Evolutionary conservation across 2,797 vertebrate genomes (phyloP).

Genomic region (Enteromius argenteus): DNA sequence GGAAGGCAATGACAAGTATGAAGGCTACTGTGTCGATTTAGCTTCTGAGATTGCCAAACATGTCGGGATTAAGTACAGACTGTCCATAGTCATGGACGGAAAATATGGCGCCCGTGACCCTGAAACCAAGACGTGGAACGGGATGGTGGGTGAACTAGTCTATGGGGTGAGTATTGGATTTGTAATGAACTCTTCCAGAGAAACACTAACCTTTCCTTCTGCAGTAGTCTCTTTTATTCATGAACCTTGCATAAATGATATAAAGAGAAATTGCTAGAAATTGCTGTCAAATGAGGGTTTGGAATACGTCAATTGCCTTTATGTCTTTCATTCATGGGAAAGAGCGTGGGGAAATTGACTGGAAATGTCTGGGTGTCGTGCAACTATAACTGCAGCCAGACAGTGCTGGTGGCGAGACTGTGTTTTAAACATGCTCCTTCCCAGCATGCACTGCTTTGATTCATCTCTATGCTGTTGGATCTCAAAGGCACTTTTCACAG

Average conservation of each 20-base stretch:
- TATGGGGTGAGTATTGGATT: conserved; percentile 95
- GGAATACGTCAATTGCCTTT: neutral
- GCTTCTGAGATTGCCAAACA: conserved; percentile 99
- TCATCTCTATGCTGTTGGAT: conserved; percentile 45
- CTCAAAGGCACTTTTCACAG: conserved; percentile 52
- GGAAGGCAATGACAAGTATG: conserved; percentile 99
- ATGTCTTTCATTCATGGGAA: neutral
- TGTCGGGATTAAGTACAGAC: conserved; percentile 99
- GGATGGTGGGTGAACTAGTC: conserved; percentile 99
- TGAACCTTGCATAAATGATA: conserved; percentile 10
- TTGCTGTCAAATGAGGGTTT: neutral
- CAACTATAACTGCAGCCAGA: conserved; percentile 18
- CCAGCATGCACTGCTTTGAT: conserved; percentile 46
- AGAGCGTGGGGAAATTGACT: conserved; percentile 20
- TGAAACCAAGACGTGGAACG: conserved; percentile 99
- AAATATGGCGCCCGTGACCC: conserved; percentile 99
- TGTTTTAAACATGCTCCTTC: conserved; percentile 44
- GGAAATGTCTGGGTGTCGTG: conserved; percentile 20
- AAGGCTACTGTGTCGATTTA: conserved; percentile 99
- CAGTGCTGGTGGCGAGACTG: conserved; percentile 22
- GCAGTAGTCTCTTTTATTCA: neutral
- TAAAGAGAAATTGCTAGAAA: conserved; percentile 19
- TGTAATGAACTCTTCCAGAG: conserved; percentile 70
- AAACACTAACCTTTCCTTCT: conserved; percentile 8
- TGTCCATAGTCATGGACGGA: conserved; percentile 98